A percentile compares a stretch with the other conserved stretches of the same genome.
phyloP scores from a whole-genome alignment of 1,140 invertebrate genomes.

The Neodiprion fabricii region DNA sequence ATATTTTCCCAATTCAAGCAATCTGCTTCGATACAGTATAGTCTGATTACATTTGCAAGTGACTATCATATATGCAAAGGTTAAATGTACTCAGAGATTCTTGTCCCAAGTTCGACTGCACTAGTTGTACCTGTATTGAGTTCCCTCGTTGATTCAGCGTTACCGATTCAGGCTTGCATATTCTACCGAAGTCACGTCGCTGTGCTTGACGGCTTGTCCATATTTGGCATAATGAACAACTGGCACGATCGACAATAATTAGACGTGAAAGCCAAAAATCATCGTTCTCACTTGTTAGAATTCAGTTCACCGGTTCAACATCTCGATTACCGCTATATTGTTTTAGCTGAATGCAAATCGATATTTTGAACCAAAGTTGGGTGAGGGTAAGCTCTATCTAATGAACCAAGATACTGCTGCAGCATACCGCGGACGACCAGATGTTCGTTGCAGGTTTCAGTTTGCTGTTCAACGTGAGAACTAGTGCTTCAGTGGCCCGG shows the following conservation, averaged over 20 bases:
- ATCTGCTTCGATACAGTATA: neutral
- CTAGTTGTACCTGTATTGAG: constrained; percentile 16
- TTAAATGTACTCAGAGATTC: constrained; percentile 29
- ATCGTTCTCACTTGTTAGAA: no score
- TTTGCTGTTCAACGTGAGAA: neutral
- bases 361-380: no score
- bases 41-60: neutral
- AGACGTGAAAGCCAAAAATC: no score
- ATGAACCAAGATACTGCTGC: no score
- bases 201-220: neutral
- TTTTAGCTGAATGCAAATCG: no score
- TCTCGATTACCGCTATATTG: no score
- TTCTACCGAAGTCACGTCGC: neutral
- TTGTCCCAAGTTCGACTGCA: constrained; percentile 17
- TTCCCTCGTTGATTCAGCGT: constrained; percentile 27
- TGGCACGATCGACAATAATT: neutral
- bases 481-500: neutral
- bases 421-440: no score
- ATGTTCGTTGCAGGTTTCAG: no score
- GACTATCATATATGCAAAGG: constrained; percentile 13
- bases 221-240: neutral
- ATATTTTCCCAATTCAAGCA: no score
- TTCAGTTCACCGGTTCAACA: no score
- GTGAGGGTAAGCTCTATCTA: no score
- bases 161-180: constrained; percentile 23